Percentiles rank a stretch among this genome's conserved stretches.
Conservation (phyloP, 2,113 vertebrate genomes). For the Panthera tigris region DNA sequence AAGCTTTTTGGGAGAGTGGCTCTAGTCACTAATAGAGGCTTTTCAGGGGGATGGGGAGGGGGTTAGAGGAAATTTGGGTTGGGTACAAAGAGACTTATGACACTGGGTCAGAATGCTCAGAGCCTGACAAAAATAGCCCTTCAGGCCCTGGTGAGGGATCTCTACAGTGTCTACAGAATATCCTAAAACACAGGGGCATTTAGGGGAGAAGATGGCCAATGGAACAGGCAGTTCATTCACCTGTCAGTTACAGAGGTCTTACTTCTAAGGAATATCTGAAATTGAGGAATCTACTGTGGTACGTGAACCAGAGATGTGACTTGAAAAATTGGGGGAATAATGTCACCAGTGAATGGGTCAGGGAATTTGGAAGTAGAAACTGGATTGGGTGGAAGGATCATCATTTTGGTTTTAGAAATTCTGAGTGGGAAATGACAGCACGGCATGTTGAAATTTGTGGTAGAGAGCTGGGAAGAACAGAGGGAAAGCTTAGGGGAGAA, state of each 20-base stretch:
- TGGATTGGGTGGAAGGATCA: neutral
- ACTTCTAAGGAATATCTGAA: neutral
- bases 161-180: neutral
- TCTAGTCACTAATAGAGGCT: neutral
- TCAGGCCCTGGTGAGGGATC: neutral
- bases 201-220: neutral
- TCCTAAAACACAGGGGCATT: neutral
- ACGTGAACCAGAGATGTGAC: neutral
- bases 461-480: neutral
- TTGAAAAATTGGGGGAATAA: neutral
- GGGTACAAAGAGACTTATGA: neutral
- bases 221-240: neutral
- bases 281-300: neutral
- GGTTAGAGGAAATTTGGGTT: neutral
- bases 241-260: neutral
- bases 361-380: neutral
- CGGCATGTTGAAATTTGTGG: neutral
- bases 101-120: neutral
- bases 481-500: neutral
- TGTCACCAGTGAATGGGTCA: neutral
- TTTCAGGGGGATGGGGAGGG: neutral
- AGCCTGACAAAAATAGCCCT: neutral
- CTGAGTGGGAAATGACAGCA: neutral
- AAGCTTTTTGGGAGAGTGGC: neutral
- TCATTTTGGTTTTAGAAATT: constrained; percentile 19